Conservation (phyloP, 2,888 invertebrate species). For the Metopia argyrocephala region DNA sequence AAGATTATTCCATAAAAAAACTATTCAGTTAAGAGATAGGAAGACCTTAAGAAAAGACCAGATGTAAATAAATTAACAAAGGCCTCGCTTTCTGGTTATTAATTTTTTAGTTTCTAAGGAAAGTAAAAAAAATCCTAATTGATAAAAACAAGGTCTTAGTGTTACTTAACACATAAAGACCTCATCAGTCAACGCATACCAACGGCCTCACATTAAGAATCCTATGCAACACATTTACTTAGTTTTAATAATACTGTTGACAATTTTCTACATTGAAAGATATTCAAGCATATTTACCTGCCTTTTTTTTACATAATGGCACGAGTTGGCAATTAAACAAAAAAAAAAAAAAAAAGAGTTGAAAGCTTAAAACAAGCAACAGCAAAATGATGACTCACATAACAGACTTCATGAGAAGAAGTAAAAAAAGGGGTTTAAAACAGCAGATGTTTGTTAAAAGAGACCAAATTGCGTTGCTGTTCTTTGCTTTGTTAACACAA, state of each 20-base stretch:
- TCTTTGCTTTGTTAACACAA: not conserved
- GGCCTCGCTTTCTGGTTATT: no score
- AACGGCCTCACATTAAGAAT: no score
- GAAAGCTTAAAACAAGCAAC: not conserved
- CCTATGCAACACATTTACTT: not conserved
- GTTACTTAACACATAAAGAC: no score
- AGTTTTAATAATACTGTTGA: not conserved
- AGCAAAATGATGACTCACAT: slow-evolving; percentile 13
- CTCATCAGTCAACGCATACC: no score
- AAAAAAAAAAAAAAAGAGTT: slow-evolving; percentile 12
- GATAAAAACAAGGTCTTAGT: no score
- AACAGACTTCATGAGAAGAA: not conserved
- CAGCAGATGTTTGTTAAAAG: slow-evolving; percentile 11
- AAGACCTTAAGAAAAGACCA: no score
- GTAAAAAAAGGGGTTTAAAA: not conserved
- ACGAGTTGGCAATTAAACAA: slow-evolving; percentile 1
- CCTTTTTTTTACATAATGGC: slow-evolving; percentile 4
- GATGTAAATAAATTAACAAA: no score
- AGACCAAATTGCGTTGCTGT: not conserved
- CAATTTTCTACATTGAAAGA: no score
- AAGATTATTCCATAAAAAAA: no score
- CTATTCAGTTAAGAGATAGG: no score
- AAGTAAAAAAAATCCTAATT: no score
- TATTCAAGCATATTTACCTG: not conserved
- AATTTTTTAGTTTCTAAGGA: no score